phyloP scores from a whole-genome alignment of 2,888 invertebrate genomes.

The Nysson spinosus region DNA sequence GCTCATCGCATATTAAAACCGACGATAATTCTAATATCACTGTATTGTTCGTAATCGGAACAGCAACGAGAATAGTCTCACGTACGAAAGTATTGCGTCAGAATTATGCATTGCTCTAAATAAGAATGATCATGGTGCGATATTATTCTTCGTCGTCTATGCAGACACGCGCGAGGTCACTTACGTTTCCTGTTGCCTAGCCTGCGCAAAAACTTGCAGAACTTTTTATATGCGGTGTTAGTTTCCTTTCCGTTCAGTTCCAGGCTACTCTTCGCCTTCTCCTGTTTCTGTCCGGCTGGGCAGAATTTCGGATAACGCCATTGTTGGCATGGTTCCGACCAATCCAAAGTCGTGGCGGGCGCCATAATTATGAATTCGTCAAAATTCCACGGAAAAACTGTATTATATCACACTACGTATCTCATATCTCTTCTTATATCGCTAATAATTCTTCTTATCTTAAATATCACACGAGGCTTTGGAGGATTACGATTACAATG shows the following conservation, averaged over 20 bases:
- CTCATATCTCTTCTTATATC: no score
- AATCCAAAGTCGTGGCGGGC: conserved; percentile 70
- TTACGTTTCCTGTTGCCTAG: conserved; percentile 72
- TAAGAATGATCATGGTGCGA: background rate
- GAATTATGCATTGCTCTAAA: background rate
- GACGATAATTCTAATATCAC: no score
- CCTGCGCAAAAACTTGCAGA: conserved; percentile 72
- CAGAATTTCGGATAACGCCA: conserved; percentile 71
- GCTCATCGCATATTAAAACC: no score
- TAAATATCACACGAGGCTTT: no score
- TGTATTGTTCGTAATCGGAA: no score
- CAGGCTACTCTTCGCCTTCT: conserved; percentile 66
- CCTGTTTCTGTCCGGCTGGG: conserved; percentile 47
- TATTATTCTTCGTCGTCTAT: background rate
- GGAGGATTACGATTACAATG: no score
- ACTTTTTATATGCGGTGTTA: conserved; percentile 72
- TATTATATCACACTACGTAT: no score
- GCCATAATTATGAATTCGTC: conserved; percentile 65
- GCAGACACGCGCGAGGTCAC: conserved; percentile 30
- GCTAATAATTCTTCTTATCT: no score
- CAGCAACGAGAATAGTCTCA: no score
- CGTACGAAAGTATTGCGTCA: background rate
- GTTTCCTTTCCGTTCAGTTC: conserved; percentile 66
- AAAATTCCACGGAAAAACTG: no score
- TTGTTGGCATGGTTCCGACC: conserved; percentile 73